Percentiles rank a stretch among this genome's conserved stretches.
Evolutionary conservation across 2,797 vertebrate species (phyloP).

Genomic region (Capromys pilorides): DNA sequence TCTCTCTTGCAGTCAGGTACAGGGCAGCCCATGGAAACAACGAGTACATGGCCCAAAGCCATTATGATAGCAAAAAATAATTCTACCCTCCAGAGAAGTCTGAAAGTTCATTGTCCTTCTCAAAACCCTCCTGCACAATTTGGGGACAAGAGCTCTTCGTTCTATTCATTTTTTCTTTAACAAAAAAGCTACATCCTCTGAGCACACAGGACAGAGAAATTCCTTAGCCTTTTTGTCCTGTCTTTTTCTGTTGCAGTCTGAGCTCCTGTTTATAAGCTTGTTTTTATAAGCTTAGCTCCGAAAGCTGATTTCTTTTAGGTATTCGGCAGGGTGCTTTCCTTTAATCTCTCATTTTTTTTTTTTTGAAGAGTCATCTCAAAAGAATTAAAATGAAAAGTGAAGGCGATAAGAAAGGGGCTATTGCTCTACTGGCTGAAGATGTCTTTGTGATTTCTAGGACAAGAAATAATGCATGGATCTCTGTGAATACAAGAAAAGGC

Average conservation of each 20-base stretch:
- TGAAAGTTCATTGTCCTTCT: conserved; percentile 33
- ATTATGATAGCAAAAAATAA: neutral
- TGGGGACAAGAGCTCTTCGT: neutral
- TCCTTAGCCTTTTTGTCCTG: neutral
- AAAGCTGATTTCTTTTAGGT: conserved; percentile 59
- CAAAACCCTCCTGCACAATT: neutral
- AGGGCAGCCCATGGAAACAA: neutral
- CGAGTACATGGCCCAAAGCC: neutral
- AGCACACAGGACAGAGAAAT: conserved; percentile 23
- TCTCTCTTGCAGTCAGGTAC: neutral
- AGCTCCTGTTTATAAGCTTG: conserved; percentile 54
- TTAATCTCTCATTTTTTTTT: conserved; percentile 58
- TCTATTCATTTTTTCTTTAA: neutral
- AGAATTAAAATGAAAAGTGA: conserved; percentile 49
- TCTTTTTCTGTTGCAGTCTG: conserved; percentile 4
- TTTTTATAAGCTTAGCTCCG: conserved; percentile 34
- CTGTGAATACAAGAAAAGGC: neutral
- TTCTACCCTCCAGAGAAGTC: neutral
- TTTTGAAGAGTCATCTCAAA: conserved; percentile 44
- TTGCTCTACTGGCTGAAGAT: neutral
- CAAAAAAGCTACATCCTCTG: neutral
- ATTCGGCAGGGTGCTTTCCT: conserved; percentile 52
- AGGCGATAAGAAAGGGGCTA: neutral
- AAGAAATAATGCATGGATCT: neutral
- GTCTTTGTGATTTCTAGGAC: neutral